Evolutionary conservation across 1,140 invertebrate genomes (phyloP), one percentile per base, ranked within the genome.

Genomic region (Hycleus phaleratus): DNA sequence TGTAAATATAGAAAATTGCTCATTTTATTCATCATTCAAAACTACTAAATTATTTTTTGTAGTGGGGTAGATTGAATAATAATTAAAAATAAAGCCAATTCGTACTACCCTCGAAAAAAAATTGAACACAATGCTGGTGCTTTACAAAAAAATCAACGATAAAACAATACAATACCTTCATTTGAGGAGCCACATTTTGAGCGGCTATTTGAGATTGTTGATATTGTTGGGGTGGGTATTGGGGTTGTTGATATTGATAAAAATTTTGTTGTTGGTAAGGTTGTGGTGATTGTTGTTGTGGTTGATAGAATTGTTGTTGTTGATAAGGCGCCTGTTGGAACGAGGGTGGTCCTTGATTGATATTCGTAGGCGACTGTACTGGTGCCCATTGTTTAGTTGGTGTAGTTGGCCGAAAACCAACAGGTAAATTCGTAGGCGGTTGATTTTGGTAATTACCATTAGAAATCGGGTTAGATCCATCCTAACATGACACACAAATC

Each of bases 321-420:
- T 66, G 62, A 43, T 68, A 60, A 47, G 12, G 49, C n/a, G 53
- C 26, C 4, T 55, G 46, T 58, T 60, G 63, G 6, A 40, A 10
- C 18, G 11, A 59, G 49, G 46, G 12, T 53, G 49, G 59, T 56
- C 44, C 56, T 59, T 57, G 65, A 26, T 4, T 4, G 32, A 32
- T 7, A 5, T 9, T 10, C 10, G 59, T 52, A 40, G 64, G 64
- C n/a, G 67, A 65, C 59, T 69, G 62, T 49, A 71, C 65, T 65
- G 69, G 62, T 56, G 69, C 55, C 73, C 73, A 60, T 68, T 67
- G 59, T 68, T 71, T 74, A 71, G 56, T 71, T 70, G 59, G 49
- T 46, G 62, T 52, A 42, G 61, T 26, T 24, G 66, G 38, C 49
- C 60, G 63, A 46, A 48, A 69, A 55, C 58, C 63, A 46, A 50